Conservation (phyloP, 2,113 vertebrate genomes). For the Tretioscincus oriximinensis region DNA sequence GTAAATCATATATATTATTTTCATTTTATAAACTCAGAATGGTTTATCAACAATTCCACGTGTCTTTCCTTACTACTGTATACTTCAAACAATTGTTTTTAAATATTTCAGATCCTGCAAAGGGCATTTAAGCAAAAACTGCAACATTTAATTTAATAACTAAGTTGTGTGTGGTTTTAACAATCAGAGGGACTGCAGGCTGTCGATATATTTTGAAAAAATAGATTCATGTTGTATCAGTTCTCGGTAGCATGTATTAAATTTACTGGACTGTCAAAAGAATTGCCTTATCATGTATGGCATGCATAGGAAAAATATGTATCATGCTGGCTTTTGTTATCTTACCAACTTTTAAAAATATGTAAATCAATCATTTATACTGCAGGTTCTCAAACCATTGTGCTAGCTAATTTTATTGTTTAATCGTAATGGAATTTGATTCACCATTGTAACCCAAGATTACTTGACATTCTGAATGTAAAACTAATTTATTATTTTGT, state of each 20-base stretch:
- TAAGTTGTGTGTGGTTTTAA: background rate
- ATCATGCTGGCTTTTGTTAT: slow-evolving; percentile 34
- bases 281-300: slow-evolving; percentile 45
- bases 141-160: background rate
- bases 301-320: slow-evolving; percentile 29
- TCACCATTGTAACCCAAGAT: slow-evolving; percentile 51
- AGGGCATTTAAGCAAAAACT: background rate
- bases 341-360: slow-evolving; percentile 31
- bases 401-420: slow-evolving; percentile 41
- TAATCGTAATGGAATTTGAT: slow-evolving; percentile 33
- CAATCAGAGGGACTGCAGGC: background rate
- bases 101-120: background rate
- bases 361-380: slow-evolving; percentile 35
- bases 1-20: background rate
- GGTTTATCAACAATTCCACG: background rate
- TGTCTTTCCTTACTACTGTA: background rate
- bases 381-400: slow-evolving; percentile 33
- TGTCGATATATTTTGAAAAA: background rate
- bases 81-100: background rate
- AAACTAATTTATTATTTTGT: slow-evolving; percentile 56
- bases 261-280: slow-evolving; percentile 39
- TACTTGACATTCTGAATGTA: slow-evolving; percentile 68
- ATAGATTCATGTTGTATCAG: background rate
- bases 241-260: slow-evolving; percentile 35
- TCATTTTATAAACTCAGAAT: slow-evolving; percentile 1